Percentiles rank a stretch among this genome's conserved stretches.
These are phyloP conservation scores for Thaumatotibia leucotreta DNA, from an alignment of 1,140 invertebrate species.

Conservation along the genomic window DNA sequence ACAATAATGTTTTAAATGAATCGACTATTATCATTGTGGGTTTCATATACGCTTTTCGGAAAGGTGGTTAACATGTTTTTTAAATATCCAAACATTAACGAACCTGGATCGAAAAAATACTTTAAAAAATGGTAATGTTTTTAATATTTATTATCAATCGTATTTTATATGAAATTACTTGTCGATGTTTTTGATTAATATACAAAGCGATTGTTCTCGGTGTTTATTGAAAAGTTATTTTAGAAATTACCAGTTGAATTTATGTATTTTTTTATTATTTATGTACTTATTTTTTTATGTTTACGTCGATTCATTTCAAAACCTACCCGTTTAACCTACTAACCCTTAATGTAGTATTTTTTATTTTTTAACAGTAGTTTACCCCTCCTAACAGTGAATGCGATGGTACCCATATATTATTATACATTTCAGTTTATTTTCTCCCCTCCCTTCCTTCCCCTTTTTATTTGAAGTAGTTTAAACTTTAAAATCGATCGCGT, in stretches of 20 bases:
- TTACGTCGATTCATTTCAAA: conserved; percentile 20
- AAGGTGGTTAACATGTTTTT: too few species aligned
- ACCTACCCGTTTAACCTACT: conserved; percentile 20
- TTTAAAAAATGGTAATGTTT: too few species aligned
- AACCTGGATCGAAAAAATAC: too few species aligned
- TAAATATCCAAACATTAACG: too few species aligned
- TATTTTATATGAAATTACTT: too few species aligned
- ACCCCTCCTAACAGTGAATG: conserved; percentile 62
- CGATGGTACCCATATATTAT: conserved; percentile 59
- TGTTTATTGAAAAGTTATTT: too few species aligned
- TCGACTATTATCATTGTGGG: background rate
- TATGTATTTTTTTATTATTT: background rate
- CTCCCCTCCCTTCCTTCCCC: conserved; percentile 37
- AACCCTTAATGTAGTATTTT: conserved; percentile 31
- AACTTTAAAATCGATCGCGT: conserved; percentile 13
- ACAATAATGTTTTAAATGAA: background rate
- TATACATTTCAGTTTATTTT: conserved; percentile 76
- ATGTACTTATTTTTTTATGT: background rate
- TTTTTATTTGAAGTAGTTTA: conserved; percentile 22
- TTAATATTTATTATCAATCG: too few species aligned
- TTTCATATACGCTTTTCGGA: too few species aligned
- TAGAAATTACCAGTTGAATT: background rate
- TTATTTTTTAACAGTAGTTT: conserved; percentile 43
- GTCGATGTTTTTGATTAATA: too few species aligned
- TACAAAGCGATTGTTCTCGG: background rate